phyloP scores from a whole-genome alignment of 2,888 invertebrate species.

The Drosophila prostipennis region DNA sequence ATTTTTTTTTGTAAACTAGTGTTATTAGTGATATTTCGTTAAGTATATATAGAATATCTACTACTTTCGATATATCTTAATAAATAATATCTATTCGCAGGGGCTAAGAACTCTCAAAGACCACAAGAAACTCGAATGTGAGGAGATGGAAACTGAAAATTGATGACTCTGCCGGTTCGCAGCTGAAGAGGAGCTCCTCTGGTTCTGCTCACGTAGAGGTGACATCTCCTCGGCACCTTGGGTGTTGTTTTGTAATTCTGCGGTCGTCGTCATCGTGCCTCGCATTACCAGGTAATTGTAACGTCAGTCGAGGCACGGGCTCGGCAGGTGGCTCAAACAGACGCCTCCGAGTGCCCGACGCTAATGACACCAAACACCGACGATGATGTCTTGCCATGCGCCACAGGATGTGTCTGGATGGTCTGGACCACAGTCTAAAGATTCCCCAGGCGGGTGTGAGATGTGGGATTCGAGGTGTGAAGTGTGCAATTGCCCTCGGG shows the following conservation, averaged over 20 bases:
- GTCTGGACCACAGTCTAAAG: constrained; percentile 25
- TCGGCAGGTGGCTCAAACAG: constrained; percentile 69
- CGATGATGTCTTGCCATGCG: constrained; percentile 72
- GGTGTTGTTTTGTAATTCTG: constrained; percentile 67
- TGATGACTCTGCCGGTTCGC: constrained; percentile 27
- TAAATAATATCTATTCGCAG: constrained; percentile 18
- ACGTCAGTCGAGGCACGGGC: constrained; percentile 54
- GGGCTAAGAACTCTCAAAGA: constrained; percentile 18
- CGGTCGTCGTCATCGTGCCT: constrained; percentile 57
- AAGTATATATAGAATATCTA: too few species aligned
- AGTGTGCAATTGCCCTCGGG: constrained; percentile 47
- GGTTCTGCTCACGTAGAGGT: constrained; percentile 10
- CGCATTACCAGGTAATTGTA: constrained; percentile 76
- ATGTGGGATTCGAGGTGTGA: constrained; percentile 45
- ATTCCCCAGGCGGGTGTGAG: constrained; percentile 65
- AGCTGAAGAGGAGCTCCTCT: constrained; percentile 23
- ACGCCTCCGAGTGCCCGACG: constrained; percentile 60
- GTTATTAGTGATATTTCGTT: not conserved
- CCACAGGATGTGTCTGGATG: constrained; percentile 76
- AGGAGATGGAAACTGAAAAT: constrained; percentile 5
- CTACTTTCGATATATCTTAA: not conserved
- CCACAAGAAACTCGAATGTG: constrained; percentile 11
- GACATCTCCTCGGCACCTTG: constrained; percentile 23
- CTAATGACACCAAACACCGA: constrained; percentile 65
- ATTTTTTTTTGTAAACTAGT: too few species aligned